A percentile compares a stretch with the other conserved stretches of the same genome.
Conservation (phyloP, 2,797 vertebrate genomes). For the Mus spretus region DNA sequence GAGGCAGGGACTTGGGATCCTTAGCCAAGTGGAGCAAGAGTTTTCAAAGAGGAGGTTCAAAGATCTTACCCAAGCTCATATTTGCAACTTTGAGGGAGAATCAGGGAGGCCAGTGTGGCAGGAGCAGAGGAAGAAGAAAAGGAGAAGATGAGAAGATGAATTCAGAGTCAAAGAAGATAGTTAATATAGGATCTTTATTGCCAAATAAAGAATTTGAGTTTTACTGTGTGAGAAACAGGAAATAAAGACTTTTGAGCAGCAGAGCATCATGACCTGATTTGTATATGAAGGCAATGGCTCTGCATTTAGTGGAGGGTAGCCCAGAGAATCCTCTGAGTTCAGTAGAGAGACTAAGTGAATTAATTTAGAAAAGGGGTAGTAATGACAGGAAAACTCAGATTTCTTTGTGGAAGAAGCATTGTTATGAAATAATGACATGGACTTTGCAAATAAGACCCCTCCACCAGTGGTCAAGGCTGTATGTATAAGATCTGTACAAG, state of each 20-base stretch:
- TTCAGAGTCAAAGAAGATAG: neutral
- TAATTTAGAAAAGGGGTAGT: neutral
- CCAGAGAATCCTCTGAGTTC: neutral
- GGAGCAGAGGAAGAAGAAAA: neutral
- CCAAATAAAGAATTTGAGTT: conserved; percentile 2
- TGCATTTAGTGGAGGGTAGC: neutral
- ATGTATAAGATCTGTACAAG: neutral
- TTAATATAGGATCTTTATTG: neutral
- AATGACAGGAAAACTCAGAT: neutral
- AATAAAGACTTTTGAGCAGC: neutral
- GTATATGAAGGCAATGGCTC: neutral
- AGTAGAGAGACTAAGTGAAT: neutral
- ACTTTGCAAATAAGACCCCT: neutral
- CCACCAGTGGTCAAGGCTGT: neutral
- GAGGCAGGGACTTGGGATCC: neutral
- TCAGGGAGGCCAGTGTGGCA: neutral
- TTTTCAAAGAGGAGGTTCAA: neutral
- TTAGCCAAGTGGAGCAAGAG: neutral
- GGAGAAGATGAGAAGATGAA: neutral
- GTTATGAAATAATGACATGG: neutral
- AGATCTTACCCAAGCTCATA: neutral
- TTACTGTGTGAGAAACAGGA: neutral
- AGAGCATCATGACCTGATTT: neutral
- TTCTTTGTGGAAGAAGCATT: neutral
- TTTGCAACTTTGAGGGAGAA: neutral